Evolutionary conservation across 2,888 invertebrate genomes (phyloP).

Genomic region (Emmelina monodactyla): DNA sequence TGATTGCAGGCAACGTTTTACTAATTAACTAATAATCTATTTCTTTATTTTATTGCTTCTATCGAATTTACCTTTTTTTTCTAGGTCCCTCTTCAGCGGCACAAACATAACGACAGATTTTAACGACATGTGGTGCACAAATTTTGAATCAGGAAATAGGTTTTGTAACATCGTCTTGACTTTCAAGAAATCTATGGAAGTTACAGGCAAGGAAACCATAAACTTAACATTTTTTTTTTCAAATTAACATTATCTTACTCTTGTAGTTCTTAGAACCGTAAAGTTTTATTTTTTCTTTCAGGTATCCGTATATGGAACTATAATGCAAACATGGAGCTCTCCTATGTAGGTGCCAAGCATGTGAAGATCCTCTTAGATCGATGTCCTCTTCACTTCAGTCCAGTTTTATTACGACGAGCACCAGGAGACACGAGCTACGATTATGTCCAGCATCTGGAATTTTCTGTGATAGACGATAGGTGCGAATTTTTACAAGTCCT

Average conservation of each 20-base stretch:
- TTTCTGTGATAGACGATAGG: conserved; percentile 40
- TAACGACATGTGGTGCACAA: conserved; percentile 72
- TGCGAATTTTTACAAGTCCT: too few species aligned
- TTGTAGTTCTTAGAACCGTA: neutral
- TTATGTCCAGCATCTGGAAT: conserved; percentile 73
- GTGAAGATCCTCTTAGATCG: conserved; percentile 49
- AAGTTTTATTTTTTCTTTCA: conserved; percentile 17
- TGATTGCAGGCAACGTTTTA: neutral
- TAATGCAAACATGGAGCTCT: conserved; percentile 74
- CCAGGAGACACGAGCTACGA: conserved; percentile 80
- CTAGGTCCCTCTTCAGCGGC: conserved; percentile 69
- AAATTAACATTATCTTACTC: neutral
- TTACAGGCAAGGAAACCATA: conserved; percentile 54
- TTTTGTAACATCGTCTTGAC: conserved; percentile 45
- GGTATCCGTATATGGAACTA: conserved; percentile 84
- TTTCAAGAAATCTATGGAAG: conserved; percentile 34
- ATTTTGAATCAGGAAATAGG: conserved; percentile 33
- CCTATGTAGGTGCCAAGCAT: conserved; percentile 69
- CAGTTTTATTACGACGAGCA: conserved; percentile 69
- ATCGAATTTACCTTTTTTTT: too few species aligned
- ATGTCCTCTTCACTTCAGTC: conserved; percentile 29
- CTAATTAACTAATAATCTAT: neutral
- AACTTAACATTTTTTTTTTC: neutral
- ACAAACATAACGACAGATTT: conserved; percentile 72
- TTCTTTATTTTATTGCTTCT: too few species aligned